Evolutionary conservation across 2,797 vertebrate species (phyloP), one percentile per base, ranked within the genome.

Genomic region (Tauraco hartlaubi): DNA sequence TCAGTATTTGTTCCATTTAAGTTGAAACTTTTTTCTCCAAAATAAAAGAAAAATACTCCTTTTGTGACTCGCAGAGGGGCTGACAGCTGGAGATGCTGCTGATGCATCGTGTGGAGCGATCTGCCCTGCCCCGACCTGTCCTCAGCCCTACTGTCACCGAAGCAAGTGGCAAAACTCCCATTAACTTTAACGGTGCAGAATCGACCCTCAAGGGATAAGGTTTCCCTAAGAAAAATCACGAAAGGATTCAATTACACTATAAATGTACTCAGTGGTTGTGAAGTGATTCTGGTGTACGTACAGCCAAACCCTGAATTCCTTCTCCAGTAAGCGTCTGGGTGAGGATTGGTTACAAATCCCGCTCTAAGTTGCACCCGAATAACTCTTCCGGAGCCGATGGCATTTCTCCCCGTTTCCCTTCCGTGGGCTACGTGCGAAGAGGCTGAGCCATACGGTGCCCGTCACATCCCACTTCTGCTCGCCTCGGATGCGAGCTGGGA

Each of bases 261-360:
- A 96, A 95, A 96, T 79, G 46, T 64, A 56, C 95, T 95, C 85
- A 74, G 93, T 85, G 91, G 80, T 94, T 88, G 69, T 94, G 91
- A 94, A 94, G 85, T 33, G 95, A 94, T 92, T 82, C 94, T 95
- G 81, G 63, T 92, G 52, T 56, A 58, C 0, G 1, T 71, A 79
- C 83, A 85, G 91, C 88, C 93, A 96, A 96, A 96, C 76, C 90
- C 80, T 64, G 77, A 92, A 96, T 85, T 96, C 94, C 74, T 95
- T 90, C 74, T 96, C 83, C 14, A 95, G 71, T 87, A 44, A 95
- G 80, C 74, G 92, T 93, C 88, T 82, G 83, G 39, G 56, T 64
- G 63, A 94, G 95, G 95, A 87, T 44, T 92, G 85, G 85, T 86
- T 96, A 51, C 80, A 90, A 94, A 74, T 67, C 68, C 92, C 8